These are phyloP conservation scores for Agrotis exclamationis DNA, from an alignment of 2,888 invertebrate species.

Conservation along the genomic window DNA sequence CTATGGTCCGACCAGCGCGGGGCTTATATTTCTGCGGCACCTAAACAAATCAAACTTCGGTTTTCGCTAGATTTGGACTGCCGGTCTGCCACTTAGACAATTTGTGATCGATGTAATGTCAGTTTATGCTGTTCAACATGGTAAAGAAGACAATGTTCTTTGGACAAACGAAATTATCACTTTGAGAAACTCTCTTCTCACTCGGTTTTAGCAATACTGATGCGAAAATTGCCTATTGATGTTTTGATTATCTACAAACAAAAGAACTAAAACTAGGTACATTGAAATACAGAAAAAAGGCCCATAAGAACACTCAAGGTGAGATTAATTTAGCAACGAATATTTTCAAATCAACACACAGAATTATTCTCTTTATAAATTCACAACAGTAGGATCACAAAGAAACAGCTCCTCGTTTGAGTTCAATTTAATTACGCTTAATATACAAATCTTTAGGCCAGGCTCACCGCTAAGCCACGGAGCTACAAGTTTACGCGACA, in stretches of 20 bases:
- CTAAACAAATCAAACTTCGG: no score
- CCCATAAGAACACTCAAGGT: slow-evolving; percentile 2
- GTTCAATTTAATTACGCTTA: slow-evolving; percentile 57
- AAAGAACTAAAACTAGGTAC: neutral
- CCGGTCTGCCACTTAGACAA: no score
- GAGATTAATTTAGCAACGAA: neutral
- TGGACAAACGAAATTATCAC: no score
- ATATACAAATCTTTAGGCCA: slow-evolving; percentile 34
- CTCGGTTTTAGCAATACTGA: no score
- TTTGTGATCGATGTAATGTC: no score
- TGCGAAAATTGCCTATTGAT: neutral
- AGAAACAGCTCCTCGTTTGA: slow-evolving; percentile 40
- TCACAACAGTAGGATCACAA: slow-evolving; percentile 41
- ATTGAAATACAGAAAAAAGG: neutral
- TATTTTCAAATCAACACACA: slow-evolving; percentile 24
- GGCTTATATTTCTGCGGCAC: no score
- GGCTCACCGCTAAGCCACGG: neutral
- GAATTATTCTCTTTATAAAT: slow-evolving; percentile 32
- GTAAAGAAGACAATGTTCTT: no score
- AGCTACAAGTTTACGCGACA: neutral
- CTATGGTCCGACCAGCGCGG: no score
- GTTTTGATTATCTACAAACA: neutral
- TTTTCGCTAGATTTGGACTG: no score
- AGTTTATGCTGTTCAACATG: no score
- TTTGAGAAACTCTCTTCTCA: no score